Evolutionary conservation across 2,797 vertebrate genomes (phyloP).

Genomic region (Tapera naevia): DNA sequence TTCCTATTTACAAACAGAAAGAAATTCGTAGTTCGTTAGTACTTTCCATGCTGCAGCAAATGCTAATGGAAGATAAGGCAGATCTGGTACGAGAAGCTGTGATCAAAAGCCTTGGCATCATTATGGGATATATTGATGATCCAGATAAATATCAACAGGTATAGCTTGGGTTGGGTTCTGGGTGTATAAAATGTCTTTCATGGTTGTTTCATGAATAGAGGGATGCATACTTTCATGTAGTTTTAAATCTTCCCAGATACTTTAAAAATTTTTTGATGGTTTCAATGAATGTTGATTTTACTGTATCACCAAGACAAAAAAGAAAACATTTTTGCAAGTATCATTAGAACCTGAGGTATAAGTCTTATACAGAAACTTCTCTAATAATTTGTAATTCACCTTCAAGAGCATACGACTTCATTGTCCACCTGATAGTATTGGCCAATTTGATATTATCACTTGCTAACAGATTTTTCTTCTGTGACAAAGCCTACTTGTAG

Average conservation of each 20-base stretch:
- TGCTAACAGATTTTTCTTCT: neutral
- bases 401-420: neutral
- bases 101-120: slow-evolving; percentile 96
- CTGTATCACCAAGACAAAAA: neutral
- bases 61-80: slow-evolving; percentile 97
- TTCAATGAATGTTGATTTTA: neutral
- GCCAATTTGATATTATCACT: neutral
- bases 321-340: neutral
- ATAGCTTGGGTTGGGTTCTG: neutral
- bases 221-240: neutral
- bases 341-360: neutral
- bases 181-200: neutral
- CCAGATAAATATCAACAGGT: slow-evolving; percentile 98
- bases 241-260: neutral
- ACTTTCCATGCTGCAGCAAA: slow-evolving; percentile 98
- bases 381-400: neutral
- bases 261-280: neutral
- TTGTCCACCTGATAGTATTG: neutral
- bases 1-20: slow-evolving; percentile 81
- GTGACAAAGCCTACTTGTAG: neutral
- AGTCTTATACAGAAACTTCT: neutral
- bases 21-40: slow-evolving; percentile 98
- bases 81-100: slow-evolving; percentile 99
- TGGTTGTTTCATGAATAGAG: neutral
- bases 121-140: slow-evolving; percentile 98